These are phyloP conservation scores for Muschampia plurimacula DNA, from an alignment of 2,888 invertebrate genomes.

Conservation along the genomic window DNA sequence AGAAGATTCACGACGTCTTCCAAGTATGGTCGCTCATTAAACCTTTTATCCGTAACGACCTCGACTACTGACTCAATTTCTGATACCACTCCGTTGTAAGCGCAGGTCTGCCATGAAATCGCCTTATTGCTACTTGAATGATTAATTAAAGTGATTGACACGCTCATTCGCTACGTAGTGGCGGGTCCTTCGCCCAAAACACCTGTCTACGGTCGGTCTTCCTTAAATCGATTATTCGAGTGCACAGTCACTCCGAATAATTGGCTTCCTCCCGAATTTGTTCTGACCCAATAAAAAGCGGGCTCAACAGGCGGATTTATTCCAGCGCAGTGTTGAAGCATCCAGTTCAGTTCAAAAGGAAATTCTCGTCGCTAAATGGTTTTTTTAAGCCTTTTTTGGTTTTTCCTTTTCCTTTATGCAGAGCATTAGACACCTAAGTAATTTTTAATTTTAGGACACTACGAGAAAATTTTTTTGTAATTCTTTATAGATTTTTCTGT, in stretches of 20 bases:
- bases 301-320: slow-evolving; percentile 35
- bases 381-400: slow-evolving; percentile 26
- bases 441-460: too few relatives aligned
- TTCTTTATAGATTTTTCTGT: background rate
- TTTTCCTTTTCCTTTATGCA: slow-evolving; percentile 7
- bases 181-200: slow-evolving; percentile 68
- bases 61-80: slow-evolving; percentile 35
- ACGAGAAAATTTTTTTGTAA: background rate
- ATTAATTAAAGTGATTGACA: slow-evolving; percentile 82
- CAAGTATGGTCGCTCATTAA: slow-evolving; percentile 16
- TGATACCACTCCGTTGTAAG: slow-evolving; percentile 41
- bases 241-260: slow-evolving; percentile 80
- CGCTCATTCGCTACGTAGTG: slow-evolving; percentile 74
- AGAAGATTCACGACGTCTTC: slow-evolving; percentile 12
- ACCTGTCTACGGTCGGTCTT: slow-evolving; percentile 69
- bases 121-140: slow-evolving; percentile 66
- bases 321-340: slow-evolving; percentile 27
- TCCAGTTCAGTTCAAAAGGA: slow-evolving; percentile 27
- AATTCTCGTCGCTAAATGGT: slow-evolving; percentile 33
- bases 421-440: slow-evolving; percentile 11
- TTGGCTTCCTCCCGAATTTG: slow-evolving; percentile 72
- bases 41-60: slow-evolving; percentile 21
- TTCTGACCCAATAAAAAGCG: slow-evolving; percentile 55
- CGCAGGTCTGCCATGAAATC: slow-evolving; percentile 53
- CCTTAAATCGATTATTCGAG: slow-evolving; percentile 69